These are phyloP conservation scores for Alces alces DNA, from an alignment of 2,113 vertebrate genomes.

Conservation along the genomic window DNA sequence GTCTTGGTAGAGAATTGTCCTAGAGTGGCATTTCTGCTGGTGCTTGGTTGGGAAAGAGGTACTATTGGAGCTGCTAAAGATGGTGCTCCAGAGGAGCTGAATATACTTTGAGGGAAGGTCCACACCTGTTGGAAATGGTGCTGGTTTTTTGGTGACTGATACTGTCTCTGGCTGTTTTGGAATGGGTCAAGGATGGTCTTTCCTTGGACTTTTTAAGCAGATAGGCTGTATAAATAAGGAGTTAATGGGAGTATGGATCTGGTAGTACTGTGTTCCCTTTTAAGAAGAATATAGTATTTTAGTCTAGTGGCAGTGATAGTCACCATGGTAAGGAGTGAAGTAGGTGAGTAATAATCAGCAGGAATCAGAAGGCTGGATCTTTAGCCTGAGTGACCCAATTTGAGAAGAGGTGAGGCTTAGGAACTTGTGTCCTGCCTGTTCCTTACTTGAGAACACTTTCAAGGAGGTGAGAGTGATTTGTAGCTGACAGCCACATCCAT, in stretches of 20 bases:
- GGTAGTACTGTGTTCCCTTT: neutral
- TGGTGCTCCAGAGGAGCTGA: neutral
- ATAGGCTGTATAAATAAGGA: neutral
- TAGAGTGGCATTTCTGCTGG: neutral
- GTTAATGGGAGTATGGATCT: neutral
- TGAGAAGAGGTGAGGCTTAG: slow-evolving; percentile 24
- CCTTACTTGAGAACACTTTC: slow-evolving; percentile 48
- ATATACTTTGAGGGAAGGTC: neutral
- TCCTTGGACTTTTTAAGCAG: neutral
- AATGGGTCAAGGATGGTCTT: neutral
- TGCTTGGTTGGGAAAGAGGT: neutral
- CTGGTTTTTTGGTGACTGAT: neutral
- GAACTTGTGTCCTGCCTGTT: neutral
- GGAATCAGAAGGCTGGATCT: neutral
- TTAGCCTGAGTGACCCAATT: slow-evolving; percentile 19
- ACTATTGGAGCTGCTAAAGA: neutral
- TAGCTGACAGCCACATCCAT: slow-evolving; percentile 68
- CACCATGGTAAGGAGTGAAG: neutral
- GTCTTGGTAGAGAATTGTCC: neutral
- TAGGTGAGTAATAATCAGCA: neutral
- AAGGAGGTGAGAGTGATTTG: slow-evolving; percentile 46
- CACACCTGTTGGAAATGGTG: slow-evolving; percentile 8
- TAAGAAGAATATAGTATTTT: neutral
- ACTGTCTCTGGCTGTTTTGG: neutral
- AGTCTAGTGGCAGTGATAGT: neutral